Evolutionary conservation across 2,113 vertebrate genomes (phyloP), one percentile per base, ranked within the genome.

Genomic region (Plecturocebus donacophilus): DNA sequence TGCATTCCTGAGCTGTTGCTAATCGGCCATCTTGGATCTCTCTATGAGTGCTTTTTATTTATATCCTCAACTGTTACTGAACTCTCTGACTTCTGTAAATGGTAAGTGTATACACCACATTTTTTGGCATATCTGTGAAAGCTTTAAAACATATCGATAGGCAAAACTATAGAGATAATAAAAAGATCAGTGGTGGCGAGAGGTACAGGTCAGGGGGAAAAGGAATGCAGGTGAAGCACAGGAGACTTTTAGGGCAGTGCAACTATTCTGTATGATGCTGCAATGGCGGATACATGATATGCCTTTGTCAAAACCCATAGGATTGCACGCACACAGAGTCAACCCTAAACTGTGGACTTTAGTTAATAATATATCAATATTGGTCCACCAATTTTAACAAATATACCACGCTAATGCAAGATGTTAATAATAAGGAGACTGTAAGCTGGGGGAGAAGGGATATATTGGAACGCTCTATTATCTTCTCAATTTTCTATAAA

Each of bases 11-110:
- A n/a, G n/a, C n/a, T n/a, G n/a, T n/a, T n/a, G n/a, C n/a, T n/a
- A n/a, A n/a, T n/a, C n/a, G n/a, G n/a, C n/a, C n/a, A n/a, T n/a
- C n/a, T n/a, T n/a, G n/a, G n/a, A n/a, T n/a, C n/a, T n/a, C n/a
- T n/a, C n/a, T n/a, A n/a, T n/a, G 23, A 49, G 75, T 30, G 6
- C 25, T 0, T 11, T 75, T 95, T 93, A 19, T 49, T 8, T 88
- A 17, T 70, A 84, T 97, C 94, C 38, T 92, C 77, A 94, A 84
- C 58, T 21, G 12, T 56, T 93, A 49, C 35, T 40, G 58, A 38
- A 10, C 17, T 84, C 85, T 23, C 42, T 87, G 25, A 32, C 4
- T 95, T 97, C 75, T 76, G 20, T 25, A 92, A 97, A 91, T 16
- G 5, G 81, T 66, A 70, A 87, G 13, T 8, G 96, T 45, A 80